Conservation (phyloP, 2,113 vertebrate genomes). For the Oreochromis aureus region DNA sequence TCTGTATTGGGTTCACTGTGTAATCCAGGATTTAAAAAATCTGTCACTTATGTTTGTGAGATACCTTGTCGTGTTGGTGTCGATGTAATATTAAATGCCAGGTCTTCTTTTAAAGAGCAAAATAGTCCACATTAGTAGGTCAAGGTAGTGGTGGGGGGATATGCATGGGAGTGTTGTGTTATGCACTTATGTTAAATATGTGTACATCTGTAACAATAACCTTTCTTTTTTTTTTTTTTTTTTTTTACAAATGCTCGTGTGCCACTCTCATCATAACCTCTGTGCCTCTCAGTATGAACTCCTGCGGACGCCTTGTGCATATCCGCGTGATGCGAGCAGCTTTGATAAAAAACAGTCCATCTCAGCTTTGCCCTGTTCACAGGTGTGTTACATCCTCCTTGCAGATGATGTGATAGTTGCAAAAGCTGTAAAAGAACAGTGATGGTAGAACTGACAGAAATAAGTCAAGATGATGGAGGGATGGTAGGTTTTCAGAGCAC, state of each 20-base stretch:
- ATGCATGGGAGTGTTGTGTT: background rate
- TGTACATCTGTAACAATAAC: background rate
- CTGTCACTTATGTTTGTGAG: background rate
- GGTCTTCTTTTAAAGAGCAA: background rate
- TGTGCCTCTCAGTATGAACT: background rate
- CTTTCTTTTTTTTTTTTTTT: background rate
- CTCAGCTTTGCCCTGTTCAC: background rate
- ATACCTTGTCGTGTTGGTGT: background rate
- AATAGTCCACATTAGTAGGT: background rate
- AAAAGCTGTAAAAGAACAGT: background rate
- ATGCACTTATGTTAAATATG: background rate
- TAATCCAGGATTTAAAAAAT: background rate
- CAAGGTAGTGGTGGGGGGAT: background rate
- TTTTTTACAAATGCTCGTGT: background rate
- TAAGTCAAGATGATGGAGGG: conserved; percentile 42
- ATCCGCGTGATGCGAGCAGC: background rate
- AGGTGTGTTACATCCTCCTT: background rate
- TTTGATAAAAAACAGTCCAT: background rate
- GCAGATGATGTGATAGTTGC: background rate
- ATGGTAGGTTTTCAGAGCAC: conserved; percentile 9
- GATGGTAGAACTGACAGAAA: conserved; percentile 28
- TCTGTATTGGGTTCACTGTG: background rate
- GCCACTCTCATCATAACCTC: background rate
- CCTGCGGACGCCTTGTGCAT: background rate
- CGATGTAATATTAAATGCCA: background rate